Evolutionary conservation across 2,113 vertebrate genomes (phyloP).

Genomic region (Murina feae): DNA sequence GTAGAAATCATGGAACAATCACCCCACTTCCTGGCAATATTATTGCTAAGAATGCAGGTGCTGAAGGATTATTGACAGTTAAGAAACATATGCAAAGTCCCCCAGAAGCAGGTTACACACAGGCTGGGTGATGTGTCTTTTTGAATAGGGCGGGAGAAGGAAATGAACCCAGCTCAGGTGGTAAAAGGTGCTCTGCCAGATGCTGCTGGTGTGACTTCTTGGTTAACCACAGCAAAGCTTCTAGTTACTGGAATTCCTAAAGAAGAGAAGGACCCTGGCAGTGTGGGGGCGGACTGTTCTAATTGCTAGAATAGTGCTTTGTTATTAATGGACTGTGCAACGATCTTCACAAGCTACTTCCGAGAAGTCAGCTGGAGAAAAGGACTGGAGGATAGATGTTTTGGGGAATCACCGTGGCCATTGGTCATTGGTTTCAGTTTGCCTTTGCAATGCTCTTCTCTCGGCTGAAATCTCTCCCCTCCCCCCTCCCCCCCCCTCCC

Average conservation of each 20-base stretch:
- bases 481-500: neutral
- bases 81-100: constrained; percentile 89
- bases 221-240: neutral
- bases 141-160: neutral
- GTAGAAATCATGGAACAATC: constrained; percentile 87
- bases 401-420: neutral
- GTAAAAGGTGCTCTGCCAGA: neutral
- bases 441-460: neutral
- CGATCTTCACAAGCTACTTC: neutral
- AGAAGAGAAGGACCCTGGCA: neutral
- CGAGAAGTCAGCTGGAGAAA: neutral
- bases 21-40: constrained; percentile 88
- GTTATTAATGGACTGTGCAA: neutral
- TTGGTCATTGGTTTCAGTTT: neutral
- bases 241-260: neutral
- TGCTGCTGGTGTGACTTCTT: neutral
- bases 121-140: neutral
- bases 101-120: neutral
- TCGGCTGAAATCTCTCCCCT: neutral
- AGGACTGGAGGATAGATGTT: neutral
- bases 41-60: constrained; percentile 88
- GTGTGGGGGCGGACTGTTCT: neutral
- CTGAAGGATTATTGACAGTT: constrained; percentile 87
- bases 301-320: neutral
- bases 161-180: neutral